A percentile compares a stretch with the other conserved stretches of the same genome.
Evolutionary conservation across 2,113 vertebrate genomes (phyloP).

Genomic region (Pristiophorus japonicus): DNA sequence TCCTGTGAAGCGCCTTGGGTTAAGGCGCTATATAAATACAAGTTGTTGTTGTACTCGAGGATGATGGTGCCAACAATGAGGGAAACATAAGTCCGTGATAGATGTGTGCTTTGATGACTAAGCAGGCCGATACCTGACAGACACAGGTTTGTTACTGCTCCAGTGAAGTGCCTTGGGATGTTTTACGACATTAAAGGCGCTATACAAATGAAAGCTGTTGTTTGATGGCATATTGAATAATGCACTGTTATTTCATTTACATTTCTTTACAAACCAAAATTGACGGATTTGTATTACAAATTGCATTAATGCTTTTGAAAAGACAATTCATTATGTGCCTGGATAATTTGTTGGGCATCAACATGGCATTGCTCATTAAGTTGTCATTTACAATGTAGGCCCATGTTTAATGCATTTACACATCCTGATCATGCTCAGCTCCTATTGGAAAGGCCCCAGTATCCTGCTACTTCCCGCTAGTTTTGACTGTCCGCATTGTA

Average conservation of each 20-base stretch:
- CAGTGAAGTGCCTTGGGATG: not conserved
- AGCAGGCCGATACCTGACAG: too few relatives aligned
- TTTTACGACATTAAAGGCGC: too few relatives aligned
- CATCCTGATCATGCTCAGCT: not conserved
- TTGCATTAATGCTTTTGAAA: not conserved
- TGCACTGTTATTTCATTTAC: not conserved
- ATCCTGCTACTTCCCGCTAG: not conserved
- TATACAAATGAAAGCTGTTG: not conserved
- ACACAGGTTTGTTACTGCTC: not conserved
- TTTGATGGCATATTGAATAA: not conserved
- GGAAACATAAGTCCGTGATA: too few relatives aligned
- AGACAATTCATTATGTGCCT: not conserved
- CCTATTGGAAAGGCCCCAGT: not conserved
- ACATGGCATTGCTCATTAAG: not conserved
- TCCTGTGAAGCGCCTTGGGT: not conserved
- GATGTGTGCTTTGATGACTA: too few relatives aligned
- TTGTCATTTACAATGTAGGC: not conserved
- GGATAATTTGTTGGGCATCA: not conserved
- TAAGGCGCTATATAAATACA: not conserved
- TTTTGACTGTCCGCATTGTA: not conserved
- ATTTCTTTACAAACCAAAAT: not conserved
- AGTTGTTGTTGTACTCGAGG: too few relatives aligned
- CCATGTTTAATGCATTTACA: not conserved
- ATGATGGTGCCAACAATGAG: too few relatives aligned
- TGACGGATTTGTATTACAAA: not conserved